phyloP scores from a whole-genome alignment of 2,888 invertebrate species.

The Phlogophora meticulosa region DNA sequence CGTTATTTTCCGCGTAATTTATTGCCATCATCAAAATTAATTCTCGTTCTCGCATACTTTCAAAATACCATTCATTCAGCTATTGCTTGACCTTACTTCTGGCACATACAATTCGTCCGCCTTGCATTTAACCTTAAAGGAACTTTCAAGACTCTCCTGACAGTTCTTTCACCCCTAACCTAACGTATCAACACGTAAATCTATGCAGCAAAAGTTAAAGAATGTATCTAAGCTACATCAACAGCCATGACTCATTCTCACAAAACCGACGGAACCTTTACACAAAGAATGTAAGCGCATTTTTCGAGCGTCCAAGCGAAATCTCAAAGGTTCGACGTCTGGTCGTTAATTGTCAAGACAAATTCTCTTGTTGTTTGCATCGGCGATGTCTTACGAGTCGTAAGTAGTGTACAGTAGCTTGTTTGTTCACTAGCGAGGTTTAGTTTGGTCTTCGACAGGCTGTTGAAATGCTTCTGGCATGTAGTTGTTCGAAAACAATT shows the following conservation, averaged over 20 bases:
- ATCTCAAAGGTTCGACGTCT: slow-evolving; percentile 71
- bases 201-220: no score
- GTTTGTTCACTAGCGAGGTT: slow-evolving; percentile 63
- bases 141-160: no score
- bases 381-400: slow-evolving; percentile 74
- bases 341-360: slow-evolving; percentile 80
- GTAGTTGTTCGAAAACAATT: slow-evolving; percentile 15
- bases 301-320: slow-evolving; percentile 70
- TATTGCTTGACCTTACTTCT: no score
- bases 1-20: no score
- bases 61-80: no score
- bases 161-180: no score
- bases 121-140: no score
- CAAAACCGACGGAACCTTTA: slow-evolving; percentile 45
- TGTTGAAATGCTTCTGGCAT: slow-evolving; percentile 19
- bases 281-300: slow-evolving; percentile 53
- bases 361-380: slow-evolving; percentile 73
- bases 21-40: no score
- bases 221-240: not conserved
- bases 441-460: slow-evolving; percentile 44
- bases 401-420: slow-evolving; percentile 80
- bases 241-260: slow-evolving; percentile 8
- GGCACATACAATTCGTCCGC: no score
- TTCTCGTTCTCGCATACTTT: no score
- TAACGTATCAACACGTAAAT: no score